Conservation (phyloP, 2,113 vertebrate species). For the Malaclemys terrapin region DNA sequence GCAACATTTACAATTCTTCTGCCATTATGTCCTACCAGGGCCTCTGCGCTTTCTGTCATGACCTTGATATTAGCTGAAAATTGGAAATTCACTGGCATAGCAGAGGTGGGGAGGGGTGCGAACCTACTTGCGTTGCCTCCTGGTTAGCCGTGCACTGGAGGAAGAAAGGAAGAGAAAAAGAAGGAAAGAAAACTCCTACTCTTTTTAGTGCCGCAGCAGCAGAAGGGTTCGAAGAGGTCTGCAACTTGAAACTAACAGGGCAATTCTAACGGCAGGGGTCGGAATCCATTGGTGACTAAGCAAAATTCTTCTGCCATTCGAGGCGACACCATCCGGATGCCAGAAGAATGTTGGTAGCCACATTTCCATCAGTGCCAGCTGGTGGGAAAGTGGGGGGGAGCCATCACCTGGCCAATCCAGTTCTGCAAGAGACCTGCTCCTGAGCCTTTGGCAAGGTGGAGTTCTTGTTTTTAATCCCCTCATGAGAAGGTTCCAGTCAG, state of each 20-base stretch:
- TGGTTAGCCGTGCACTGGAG: conserved; percentile 9
- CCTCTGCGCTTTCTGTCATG: conserved; percentile 91
- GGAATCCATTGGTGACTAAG: background rate
- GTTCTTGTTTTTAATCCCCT: background rate
- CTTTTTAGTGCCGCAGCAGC: background rate
- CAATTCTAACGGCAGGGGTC: background rate
- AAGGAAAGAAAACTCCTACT: background rate
- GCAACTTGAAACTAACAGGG: background rate
- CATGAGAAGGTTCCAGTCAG: background rate
- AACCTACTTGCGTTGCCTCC: background rate
- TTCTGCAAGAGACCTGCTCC: background rate
- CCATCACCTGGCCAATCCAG: background rate
- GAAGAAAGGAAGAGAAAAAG: conserved; percentile 49
- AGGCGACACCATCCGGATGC: background rate
- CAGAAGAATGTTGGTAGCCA: background rate
- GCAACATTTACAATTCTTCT: conserved; percentile 97
- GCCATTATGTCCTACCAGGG: conserved; percentile 99
- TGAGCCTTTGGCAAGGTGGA: background rate
- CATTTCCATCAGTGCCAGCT: background rate
- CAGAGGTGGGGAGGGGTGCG: conserved; percentile 71
- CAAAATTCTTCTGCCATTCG: background rate
- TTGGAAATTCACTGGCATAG: conserved; percentile 93
- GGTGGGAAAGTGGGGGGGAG: background rate
- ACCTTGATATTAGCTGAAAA: conserved; percentile 97
- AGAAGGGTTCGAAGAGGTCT: background rate